Evolutionary conservation across 2,888 invertebrate species (phyloP), one percentile per base, ranked within the genome.

Genomic region (Pantelozetes paolii): DNA sequence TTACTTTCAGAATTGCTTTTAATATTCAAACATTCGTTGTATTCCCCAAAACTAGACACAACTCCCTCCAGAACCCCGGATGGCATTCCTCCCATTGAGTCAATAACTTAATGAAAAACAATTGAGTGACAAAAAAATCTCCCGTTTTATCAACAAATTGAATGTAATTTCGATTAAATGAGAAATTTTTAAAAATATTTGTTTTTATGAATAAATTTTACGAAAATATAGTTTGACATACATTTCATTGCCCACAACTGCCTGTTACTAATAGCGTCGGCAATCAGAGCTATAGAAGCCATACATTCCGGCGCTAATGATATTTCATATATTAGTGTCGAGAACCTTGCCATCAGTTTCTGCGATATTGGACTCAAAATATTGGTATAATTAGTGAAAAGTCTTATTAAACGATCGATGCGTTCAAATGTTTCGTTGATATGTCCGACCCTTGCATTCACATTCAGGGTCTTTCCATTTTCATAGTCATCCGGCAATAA

Each of bases 41-140:
- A 77, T 48, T 77, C 76, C 0, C 77, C 77, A 1, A 77, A 20
- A 2, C 75, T 71, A 1, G 75, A 20, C 1, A 74, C 59, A 2
- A 75, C 75, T 0, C 76, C 76, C 45, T 77, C 77, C 20, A 77
- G n/a, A 15, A 77, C 42, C 11, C 77, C 77, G 8, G 76, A 48
- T 13, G 77, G 77, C 2, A 76, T 69, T 30, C 74, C 75, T 18
- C 76, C 76, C 1, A 76, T 72, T 0, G 77, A 75, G 57, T 77
- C 77, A 6, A 77, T 50, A 69, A 76, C 77, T 77, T 28, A 1
- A 30, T 28, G n/a, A 50, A 71, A 23, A 71, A 40, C n/a, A 71
- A 26, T 40, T 20, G 40, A 15, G 5, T 40, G 26, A 11, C 3
- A 3, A 69, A 1, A 69, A 69, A 42, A 40, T 28, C 50, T 54